These are phyloP conservation scores for Disparrhopalites patrizii DNA, from an alignment of 2,888 invertebrate genomes.

Conservation along the genomic window DNA sequence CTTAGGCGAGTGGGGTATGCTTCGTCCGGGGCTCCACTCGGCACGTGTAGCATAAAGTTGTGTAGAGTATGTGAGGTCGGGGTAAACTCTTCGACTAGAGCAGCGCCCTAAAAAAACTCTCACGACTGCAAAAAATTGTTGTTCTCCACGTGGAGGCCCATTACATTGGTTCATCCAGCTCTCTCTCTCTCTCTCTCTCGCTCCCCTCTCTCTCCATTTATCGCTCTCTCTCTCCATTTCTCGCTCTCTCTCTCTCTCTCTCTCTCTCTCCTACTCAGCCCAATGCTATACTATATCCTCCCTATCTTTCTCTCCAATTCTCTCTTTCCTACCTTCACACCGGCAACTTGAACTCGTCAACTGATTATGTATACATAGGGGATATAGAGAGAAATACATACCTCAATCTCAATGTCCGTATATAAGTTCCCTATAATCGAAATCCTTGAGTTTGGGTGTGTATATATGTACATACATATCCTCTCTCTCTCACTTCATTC, in stretches of 20 bases:
- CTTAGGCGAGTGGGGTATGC: conserved; percentile 31
- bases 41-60: conserved; percentile 48
- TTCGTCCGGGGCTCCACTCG: conserved; percentile 43
- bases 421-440: too few relatives aligned
- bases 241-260: not conserved
- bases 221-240: not conserved
- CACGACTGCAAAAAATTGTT: conserved; percentile 51
- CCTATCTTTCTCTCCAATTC: not conserved
- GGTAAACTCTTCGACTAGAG: conserved; percentile 36
- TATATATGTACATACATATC: too few relatives aligned
- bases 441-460: too few relatives aligned
- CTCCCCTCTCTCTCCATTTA: not conserved
- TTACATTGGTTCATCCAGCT: conserved; percentile 20
- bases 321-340: not conserved
- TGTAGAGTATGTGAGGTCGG: conserved; percentile 48
- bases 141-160: conserved; percentile 56
- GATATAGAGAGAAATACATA: too few relatives aligned
- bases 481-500: too few relatives aligned
- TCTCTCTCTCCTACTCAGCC: not conserved
- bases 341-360: too few relatives aligned
- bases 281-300: not conserved
- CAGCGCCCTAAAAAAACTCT: conserved; percentile 41
- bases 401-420: too few relatives aligned
- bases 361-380: too few relatives aligned
- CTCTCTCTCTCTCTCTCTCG: not conserved